These are phyloP conservation scores for Nyctibius grandis DNA, from an alignment of 2,797 vertebrate species.

Conservation along the genomic window DNA sequence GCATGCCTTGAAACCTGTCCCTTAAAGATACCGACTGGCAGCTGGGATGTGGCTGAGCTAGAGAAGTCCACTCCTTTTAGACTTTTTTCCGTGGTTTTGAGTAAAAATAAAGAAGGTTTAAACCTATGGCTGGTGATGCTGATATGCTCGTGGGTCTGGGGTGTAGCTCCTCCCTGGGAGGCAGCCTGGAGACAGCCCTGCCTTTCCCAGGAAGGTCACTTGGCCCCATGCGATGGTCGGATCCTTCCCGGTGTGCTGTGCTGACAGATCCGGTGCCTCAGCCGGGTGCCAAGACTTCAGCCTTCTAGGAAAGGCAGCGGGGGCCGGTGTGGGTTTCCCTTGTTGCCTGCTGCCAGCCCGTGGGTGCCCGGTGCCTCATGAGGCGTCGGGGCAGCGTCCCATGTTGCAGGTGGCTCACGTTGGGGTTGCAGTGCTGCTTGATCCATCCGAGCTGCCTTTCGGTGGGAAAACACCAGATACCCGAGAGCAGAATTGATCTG, in stretches of 20 bases:
- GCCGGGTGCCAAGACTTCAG: not conserved
- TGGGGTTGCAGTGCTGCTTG: not conserved
- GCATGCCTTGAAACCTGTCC: not conserved
- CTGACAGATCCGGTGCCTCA: not conserved
- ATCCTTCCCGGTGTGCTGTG: not conserved
- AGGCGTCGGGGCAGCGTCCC: accelerated
- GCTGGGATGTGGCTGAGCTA: not conserved
- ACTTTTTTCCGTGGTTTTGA: not conserved
- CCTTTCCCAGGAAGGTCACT: not conserved
- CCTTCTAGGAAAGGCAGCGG: not conserved
- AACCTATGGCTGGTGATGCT: not conserved
- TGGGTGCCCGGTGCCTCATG: accelerated
- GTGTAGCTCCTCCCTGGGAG: not conserved
- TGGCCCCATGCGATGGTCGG: accelerated
- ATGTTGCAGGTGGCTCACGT: accelerated
- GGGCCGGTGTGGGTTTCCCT: not conserved
- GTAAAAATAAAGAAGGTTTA: not conserved
- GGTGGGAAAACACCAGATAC: not conserved
- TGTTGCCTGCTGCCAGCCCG: not conserved
- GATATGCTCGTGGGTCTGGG: accelerated
- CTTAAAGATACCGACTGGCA: not conserved
- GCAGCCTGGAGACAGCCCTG: not conserved
- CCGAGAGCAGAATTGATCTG: accelerated
- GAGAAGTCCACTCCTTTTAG: accelerated
- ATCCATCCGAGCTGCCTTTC: not conserved